These are phyloP conservation scores for Rhagologus leucostigma DNA, from an alignment of 2,113 vertebrate genomes.

Conservation along the genomic window DNA sequence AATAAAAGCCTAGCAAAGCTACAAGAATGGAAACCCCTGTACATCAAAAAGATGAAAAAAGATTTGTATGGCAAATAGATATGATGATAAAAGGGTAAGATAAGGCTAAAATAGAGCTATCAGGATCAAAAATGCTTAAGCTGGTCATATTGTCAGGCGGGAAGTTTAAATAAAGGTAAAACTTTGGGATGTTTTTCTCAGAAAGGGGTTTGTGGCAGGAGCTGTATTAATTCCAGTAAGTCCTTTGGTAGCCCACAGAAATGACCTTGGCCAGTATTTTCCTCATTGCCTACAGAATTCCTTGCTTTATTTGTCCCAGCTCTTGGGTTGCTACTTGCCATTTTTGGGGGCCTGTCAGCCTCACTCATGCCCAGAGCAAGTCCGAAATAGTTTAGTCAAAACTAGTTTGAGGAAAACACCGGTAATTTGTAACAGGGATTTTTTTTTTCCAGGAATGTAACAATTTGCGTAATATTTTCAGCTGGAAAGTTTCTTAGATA, in stretches of 20 bases:
- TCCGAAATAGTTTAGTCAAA: background rate
- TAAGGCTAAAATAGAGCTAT: background rate
- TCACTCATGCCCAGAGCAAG: accelerated
- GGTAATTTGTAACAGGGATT: background rate
- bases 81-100: background rate
- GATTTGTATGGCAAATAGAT: background rate
- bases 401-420: accelerated
- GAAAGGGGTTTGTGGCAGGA: background rate
- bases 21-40: background rate
- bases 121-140: background rate
- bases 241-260: background rate
- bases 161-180: background rate
- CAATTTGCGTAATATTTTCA: background rate
- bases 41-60: background rate
- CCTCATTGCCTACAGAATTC: background rate
- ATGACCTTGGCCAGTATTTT: background rate
- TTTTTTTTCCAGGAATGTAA: background rate
- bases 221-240: background rate
- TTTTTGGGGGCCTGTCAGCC: background rate
- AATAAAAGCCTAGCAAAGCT: background rate
- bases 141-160: background rate
- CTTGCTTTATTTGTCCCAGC: background rate
- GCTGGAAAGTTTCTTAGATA: background rate
- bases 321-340: accelerated
- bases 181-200: background rate